These are phyloP conservation scores for Diarsia brunnea DNA, from an alignment of 2,888 invertebrate species.

Conservation along the genomic window DNA sequence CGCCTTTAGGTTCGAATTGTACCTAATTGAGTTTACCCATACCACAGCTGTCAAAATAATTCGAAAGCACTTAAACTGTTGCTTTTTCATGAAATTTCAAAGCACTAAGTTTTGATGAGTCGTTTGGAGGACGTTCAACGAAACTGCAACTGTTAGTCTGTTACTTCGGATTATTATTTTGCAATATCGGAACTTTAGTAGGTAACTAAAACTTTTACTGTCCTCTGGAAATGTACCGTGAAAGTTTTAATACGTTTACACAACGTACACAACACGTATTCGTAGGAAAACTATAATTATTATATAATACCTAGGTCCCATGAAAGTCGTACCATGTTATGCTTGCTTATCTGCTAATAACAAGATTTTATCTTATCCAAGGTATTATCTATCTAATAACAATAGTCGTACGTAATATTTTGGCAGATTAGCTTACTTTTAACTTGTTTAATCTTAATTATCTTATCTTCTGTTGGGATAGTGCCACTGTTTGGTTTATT, in stretches of 20 bases:
- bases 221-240: conserved; percentile 19
- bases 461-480: conserved; percentile 45
- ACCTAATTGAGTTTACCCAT: conserved; percentile 24
- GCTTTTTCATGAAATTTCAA: conserved; percentile 41
- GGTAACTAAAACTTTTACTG: conserved; percentile 4
- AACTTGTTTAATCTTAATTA: conserved; percentile 40
- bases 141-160: conserved; percentile 20
- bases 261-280: conserved; percentile 6
- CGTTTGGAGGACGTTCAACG: conserved; percentile 32
- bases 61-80: conserved; percentile 39
- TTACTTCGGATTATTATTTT: conserved; percentile 26
- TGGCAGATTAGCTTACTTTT: conserved; percentile 43
- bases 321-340: conserved; percentile 20
- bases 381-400: conserved; percentile 33
- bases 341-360: conserved; percentile 42
- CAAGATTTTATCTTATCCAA: conserved; percentile 43
- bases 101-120: conserved; percentile 31
- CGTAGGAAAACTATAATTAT: conserved; percentile 12
- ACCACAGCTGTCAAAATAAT: conserved; percentile 21
- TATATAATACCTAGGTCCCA: conserved; percentile 23
- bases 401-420: conserved; percentile 45
- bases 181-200: conserved; percentile 25
- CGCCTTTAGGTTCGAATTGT: conserved; percentile 23
- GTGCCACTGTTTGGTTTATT: conserved; percentile 32
- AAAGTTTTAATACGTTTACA: conserved; percentile 15